phyloP scores from a whole-genome alignment of 1,140 invertebrate genomes.

The Drosophila lacertosa region DNA sequence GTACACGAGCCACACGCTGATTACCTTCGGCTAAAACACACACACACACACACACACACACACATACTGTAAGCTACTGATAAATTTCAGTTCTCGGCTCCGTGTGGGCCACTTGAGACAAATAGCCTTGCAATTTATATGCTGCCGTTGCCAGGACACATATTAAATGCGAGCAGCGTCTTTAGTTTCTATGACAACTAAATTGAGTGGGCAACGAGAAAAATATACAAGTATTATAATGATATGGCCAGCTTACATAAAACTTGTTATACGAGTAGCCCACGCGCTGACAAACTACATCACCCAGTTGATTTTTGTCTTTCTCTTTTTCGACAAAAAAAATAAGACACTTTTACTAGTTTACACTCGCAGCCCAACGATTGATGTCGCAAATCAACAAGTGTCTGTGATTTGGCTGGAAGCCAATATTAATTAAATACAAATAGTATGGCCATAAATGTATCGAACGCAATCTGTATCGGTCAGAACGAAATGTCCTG shows the following conservation, averaged over 20 bases:
- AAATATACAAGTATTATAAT: conserved; percentile 18
- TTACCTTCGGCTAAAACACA: conserved; percentile 9
- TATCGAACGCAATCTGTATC: conserved; percentile 35
- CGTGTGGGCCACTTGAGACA: conserved; percentile 58
- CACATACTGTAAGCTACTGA: background rate
- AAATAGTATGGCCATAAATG: conserved; percentile 63
- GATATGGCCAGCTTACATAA: conserved; percentile 35
- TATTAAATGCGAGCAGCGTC: conserved; percentile 50
- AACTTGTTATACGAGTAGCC: conserved; percentile 19
- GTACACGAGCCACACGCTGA: conserved; percentile 7
- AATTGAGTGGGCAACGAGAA: conserved; percentile 43
- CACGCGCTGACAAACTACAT: conserved; percentile 41
- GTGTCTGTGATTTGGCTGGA: conserved; percentile 31
- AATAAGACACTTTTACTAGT: conserved; percentile 49
- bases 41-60: background rate
- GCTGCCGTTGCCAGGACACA: conserved; percentile 69
- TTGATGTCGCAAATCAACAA: conserved; percentile 71
- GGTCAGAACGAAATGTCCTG: conserved; percentile 56
- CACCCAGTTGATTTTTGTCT: too few species aligned
- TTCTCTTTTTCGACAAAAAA: too few species aligned
- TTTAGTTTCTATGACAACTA: conserved; percentile 65
- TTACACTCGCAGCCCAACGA: conserved; percentile 43
- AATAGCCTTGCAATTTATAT: conserved; percentile 67
- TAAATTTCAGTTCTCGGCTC: conserved; percentile 6
- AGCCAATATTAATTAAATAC: conserved; percentile 68